Percentiles rank a stretch among this genome's conserved stretches.
Conservation (phyloP, 64 coral and sea anemone species). For the Montipora foliosa region DNA sequence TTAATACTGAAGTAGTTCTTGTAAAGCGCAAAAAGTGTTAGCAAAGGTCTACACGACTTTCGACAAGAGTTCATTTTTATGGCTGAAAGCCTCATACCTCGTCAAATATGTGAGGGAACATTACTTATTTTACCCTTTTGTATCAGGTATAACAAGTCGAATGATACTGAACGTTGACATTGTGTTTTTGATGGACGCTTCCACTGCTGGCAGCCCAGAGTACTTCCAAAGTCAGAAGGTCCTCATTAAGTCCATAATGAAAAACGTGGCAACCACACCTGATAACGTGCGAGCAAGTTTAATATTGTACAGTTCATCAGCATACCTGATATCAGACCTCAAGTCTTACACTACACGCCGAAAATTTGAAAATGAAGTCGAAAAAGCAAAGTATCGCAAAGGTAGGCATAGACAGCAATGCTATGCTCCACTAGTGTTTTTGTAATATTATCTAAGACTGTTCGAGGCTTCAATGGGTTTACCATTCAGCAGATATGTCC, state of each 20-base stretch:
- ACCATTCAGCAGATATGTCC: no score
- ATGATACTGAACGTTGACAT: slow-evolving; percentile 59
- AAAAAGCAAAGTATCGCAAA: slow-evolving; percentile 31
- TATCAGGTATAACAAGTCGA: slow-evolving; percentile 48
- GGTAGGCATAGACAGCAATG: slow-evolving; percentile 10
- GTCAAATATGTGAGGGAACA: no score
- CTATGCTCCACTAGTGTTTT: no score
- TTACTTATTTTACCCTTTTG: background rate
- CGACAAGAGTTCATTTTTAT: no score
- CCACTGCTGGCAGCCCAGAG: slow-evolving; percentile 33
- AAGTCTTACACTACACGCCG: slow-evolving; percentile 53
- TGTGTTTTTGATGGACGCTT: slow-evolving; percentile 82
- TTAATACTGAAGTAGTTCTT: no score
- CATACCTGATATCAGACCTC: slow-evolving; percentile 42
- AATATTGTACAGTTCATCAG: slow-evolving; percentile 52
- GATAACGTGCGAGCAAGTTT: slow-evolving; percentile 69
- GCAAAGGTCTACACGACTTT: no score
- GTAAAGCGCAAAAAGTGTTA: no score
- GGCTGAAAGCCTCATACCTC: no score
- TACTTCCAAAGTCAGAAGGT: slow-evolving; percentile 65
- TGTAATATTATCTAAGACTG: no score
- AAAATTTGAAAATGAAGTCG: slow-evolving; percentile 65
- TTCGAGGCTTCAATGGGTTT: no score
- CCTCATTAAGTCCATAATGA: slow-evolving; percentile 74
- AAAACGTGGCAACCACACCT: slow-evolving; percentile 38